A percentile compares a stretch with the other conserved stretches of the same genome.
These are phyloP conservation scores for Nycticorax nycticorax DNA, from an alignment of 2,113 vertebrate genomes.

Conservation along the genomic window DNA sequence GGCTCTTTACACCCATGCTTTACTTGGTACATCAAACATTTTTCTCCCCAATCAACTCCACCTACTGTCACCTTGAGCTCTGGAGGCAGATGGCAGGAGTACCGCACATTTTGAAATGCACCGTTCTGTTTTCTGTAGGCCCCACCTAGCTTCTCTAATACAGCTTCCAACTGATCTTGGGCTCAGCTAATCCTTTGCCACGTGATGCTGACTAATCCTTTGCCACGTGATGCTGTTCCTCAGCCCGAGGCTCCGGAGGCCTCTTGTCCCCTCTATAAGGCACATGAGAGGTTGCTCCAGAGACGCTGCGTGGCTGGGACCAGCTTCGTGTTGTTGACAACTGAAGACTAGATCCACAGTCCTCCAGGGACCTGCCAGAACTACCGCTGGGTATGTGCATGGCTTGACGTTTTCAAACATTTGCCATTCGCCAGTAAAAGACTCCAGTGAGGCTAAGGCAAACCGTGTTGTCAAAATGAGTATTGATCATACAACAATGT, in stretches of 20 bases:
- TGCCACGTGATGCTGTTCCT: rapidly evolving
- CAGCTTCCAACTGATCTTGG: background rate
- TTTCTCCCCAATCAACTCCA: background rate
- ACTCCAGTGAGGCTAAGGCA: background rate
- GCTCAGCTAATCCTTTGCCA: background rate
- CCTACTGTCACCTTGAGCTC: background rate
- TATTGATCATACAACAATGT: background rate
- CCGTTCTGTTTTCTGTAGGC: rapidly evolving
- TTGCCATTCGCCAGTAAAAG: background rate
- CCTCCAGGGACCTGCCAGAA: background rate
- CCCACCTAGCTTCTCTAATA: rapidly evolving
- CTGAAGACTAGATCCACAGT: background rate
- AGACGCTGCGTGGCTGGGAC: background rate
- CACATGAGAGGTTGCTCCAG: background rate
- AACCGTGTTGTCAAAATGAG: background rate
- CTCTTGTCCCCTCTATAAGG: background rate
- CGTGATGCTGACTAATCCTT: too few relatives aligned
- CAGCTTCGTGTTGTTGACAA: background rate
- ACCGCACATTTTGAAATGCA: background rate
- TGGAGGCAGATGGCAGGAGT: background rate
- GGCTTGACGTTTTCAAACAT: background rate
- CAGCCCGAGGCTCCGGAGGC: background rate
- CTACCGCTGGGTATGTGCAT: rapidly evolving
- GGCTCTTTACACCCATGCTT: background rate
- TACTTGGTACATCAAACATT: background rate